Evolutionary conservation across 2,888 invertebrate species (phyloP).

Genomic region (Tachina fera): DNA sequence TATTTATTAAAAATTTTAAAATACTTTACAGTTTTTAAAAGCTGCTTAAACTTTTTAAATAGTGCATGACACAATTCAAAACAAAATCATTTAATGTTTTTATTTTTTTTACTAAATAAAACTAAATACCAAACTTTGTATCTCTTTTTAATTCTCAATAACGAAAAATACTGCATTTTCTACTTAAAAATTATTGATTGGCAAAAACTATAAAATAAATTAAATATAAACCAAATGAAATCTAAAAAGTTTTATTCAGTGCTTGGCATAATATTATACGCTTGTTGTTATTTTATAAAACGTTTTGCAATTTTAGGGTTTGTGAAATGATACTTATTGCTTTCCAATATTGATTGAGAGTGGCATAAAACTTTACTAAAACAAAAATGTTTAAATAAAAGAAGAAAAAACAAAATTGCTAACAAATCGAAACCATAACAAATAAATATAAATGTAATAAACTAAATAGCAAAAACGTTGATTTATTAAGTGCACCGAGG

Average conservation of each 20-base stretch:
- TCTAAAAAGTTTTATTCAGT: conserved; percentile 15
- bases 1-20: conserved; percentile 3
- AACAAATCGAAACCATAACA: not conserved
- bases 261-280: conserved; percentile 12
- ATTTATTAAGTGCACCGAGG: not conserved
- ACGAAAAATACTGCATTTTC: conserved; percentile 4
- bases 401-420: not conserved
- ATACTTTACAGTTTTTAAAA: not conserved
- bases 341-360: not conserved
- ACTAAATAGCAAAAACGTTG: not conserved
- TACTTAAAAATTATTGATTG: conserved; percentile 28
- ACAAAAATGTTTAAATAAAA: not conserved
- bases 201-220: conserved; percentile 27
- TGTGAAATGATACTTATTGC: not conserved
- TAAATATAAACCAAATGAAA: conserved; percentile 13
- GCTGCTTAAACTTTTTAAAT: conserved; percentile 18
- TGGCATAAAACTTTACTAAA: conserved; percentile 23
- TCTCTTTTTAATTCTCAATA: not conserved
- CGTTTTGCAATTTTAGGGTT: not conserved
- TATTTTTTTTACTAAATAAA: not conserved
- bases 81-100: conserved; percentile 14
- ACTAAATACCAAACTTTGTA: conserved; percentile 17
- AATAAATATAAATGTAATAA: not conserved
- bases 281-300: conserved; percentile 7
- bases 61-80: not conserved